A percentile compares a stretch with the other conserved stretches of the same genome.
Evolutionary conservation across 1,140 invertebrate species (phyloP).

Genomic region (Eriocheir sinensis): DNA sequence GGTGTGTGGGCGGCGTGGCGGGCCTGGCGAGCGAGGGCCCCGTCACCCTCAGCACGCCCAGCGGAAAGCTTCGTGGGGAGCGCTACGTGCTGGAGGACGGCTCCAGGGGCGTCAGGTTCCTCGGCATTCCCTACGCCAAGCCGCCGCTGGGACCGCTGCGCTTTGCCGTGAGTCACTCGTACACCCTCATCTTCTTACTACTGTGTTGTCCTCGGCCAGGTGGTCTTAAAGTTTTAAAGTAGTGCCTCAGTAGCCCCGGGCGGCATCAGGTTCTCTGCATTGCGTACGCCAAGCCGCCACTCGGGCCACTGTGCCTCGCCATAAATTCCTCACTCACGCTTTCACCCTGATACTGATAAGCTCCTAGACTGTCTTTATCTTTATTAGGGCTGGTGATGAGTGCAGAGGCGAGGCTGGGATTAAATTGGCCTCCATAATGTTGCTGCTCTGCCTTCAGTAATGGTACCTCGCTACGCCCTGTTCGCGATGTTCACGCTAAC

Average conservation of each 20-base stretch:
- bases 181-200: background rate
- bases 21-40: slow-evolving; percentile 60
- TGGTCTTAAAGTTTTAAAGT: no score
- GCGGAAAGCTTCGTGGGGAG: slow-evolving; percentile 62
- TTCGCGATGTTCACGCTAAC: no score
- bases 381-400: no score
- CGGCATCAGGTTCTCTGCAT: slow-evolving; percentile 66
- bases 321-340: no score
- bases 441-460: no score
- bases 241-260: no score
- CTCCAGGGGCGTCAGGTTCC: slow-evolving; percentile 64
- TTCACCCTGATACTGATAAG: no score
- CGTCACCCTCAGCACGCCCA: slow-evolving; percentile 63
- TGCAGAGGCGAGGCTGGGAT: no score
- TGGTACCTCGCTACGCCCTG: no score
- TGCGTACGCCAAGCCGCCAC: slow-evolving; percentile 51
- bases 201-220: no score
- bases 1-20: background rate
- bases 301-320: slow-evolving; percentile 54
- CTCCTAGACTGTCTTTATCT: no score
- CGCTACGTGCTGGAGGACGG: slow-evolving; percentile 64
- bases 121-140: slow-evolving; percentile 64
- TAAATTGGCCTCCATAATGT: no score
- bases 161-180: slow-evolving; percentile 67
- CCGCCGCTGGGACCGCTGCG: slow-evolving; percentile 64